Percentiles rank a stretch among this genome's conserved stretches.
phyloP scores from a whole-genome alignment of 2,888 invertebrate species.

The Brenthis hecate region DNA sequence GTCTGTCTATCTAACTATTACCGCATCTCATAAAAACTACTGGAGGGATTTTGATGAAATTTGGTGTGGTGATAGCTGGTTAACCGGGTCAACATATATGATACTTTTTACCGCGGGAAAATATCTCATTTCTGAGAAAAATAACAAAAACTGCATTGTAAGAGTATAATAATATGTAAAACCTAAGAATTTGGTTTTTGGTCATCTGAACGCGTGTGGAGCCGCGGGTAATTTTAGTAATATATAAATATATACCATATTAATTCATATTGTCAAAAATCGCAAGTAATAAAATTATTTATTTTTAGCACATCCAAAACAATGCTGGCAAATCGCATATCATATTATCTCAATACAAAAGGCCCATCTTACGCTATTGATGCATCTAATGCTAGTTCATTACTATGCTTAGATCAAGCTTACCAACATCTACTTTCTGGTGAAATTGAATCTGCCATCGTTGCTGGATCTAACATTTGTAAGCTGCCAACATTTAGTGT shows the following conservation, averaged over 20 bases:
- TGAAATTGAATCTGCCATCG: background rate
- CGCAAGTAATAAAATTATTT: background rate
- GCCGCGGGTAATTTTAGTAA: too few relatives aligned
- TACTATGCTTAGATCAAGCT: background rate
- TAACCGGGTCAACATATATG: too few relatives aligned
- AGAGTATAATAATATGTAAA: too few relatives aligned
- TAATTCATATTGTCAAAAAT: background rate
- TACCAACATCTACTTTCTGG: background rate
- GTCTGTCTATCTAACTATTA: too few relatives aligned
- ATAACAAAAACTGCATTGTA: too few relatives aligned
- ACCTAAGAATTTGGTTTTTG: too few relatives aligned
- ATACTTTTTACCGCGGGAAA: background rate
- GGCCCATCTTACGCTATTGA: constrained; percentile 6
- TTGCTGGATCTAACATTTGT: constrained; percentile 8
- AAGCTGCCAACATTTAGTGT: constrained; percentile 1
- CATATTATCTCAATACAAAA: constrained; percentile 6
- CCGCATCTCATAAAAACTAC: too few relatives aligned
- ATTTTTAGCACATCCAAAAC: constrained; percentile 1
- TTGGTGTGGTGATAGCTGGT: too few relatives aligned
- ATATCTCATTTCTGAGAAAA: too few relatives aligned
- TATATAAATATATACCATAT: background rate
- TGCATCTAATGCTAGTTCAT: background rate
- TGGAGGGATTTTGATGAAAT: too few relatives aligned
- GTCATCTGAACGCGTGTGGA: too few relatives aligned
- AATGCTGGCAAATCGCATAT: constrained; percentile 10